Conservation (phyloP, 2,888 invertebrate genomes). For the Punctoribates punctum region DNA sequence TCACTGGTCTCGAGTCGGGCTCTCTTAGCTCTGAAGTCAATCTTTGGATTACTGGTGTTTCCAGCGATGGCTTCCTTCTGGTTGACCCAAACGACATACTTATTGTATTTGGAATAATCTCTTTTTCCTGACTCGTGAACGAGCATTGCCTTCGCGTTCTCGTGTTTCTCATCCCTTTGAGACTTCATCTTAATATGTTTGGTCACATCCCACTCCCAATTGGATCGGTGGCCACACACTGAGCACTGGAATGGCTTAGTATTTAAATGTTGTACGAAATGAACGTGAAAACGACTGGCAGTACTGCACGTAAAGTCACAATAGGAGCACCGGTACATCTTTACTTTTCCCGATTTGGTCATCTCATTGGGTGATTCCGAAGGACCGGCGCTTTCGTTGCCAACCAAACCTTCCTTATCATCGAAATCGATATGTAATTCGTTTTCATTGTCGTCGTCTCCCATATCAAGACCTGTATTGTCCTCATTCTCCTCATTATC, state of each 20-base stretch:
- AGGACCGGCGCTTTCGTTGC: slow-evolving; percentile 36
- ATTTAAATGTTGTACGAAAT: slow-evolving; percentile 86
- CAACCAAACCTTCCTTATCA: not conserved
- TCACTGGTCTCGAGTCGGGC: slow-evolving; percentile 35
- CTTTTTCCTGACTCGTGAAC: slow-evolving; percentile 82
- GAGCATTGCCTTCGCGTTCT: slow-evolving; percentile 70
- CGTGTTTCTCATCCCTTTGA: slow-evolving; percentile 69
- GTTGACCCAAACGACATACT: slow-evolving; percentile 58
- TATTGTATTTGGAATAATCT: slow-evolving; percentile 88
- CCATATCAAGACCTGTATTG: slow-evolving; percentile 8
- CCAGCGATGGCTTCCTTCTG: slow-evolving; percentile 36
- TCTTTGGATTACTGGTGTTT: slow-evolving; percentile 17
- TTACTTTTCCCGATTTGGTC: slow-evolving; percentile 51
- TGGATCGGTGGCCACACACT: slow-evolving; percentile 84
- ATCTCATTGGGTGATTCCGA: slow-evolving; percentile 11
- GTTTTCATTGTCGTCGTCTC: slow-evolving; percentile 34
- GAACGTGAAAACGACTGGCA: slow-evolving; percentile 86
- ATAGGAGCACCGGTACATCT: slow-evolving; percentile 86
- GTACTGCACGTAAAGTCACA: slow-evolving; percentile 90
- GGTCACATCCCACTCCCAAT: slow-evolving; percentile 95
- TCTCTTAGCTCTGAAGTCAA: slow-evolving; percentile 41
- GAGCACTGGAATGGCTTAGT: slow-evolving; percentile 92
- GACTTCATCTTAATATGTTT: slow-evolving; percentile 89
- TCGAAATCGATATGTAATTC: slow-evolving; percentile 11
- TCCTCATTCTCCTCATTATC: slow-evolving; percentile 29